Percentiles rank a stretch among this genome's conserved stretches.
These are phyloP conservation scores for Cyphomyrus discorhynchus DNA, from an alignment of 2,113 vertebrate genomes.

Conservation along the genomic window DNA sequence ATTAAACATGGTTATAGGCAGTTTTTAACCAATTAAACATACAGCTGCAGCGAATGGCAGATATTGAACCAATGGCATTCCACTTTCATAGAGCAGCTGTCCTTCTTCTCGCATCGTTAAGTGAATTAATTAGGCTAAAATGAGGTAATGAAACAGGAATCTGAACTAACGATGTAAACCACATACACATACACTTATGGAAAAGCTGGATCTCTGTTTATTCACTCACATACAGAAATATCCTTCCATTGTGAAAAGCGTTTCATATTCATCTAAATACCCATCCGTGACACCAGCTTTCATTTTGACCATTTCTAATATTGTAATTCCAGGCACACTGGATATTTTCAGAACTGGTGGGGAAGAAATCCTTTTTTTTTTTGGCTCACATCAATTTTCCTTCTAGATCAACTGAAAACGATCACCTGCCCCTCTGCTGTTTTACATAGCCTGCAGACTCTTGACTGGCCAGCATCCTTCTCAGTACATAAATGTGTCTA, in stretches of 20 bases:
- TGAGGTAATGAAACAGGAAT: background rate
- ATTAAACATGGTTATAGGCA: background rate
- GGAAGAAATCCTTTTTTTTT: background rate
- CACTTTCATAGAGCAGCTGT: background rate
- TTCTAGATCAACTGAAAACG: background rate
- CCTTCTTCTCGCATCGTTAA: background rate
- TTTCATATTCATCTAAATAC: background rate
- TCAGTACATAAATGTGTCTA: background rate
- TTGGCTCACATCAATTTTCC: background rate
- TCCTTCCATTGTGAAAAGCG: background rate
- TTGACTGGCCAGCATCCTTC: background rate
- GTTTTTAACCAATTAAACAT: background rate
- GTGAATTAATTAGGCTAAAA: background rate
- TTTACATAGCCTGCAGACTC: background rate
- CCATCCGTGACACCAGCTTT: conserved; percentile 11
- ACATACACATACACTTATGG: background rate
- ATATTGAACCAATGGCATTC: background rate
- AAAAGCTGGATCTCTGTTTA: background rate
- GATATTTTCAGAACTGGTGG: background rate
- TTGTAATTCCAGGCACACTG: background rate
- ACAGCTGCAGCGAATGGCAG: background rate
- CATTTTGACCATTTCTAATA: background rate
- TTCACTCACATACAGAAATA: background rate
- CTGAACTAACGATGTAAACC: background rate
- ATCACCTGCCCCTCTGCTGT: background rate